phyloP scores from a whole-genome alignment of 2,797 vertebrate species.

The Cyclopterus lumpus region DNA sequence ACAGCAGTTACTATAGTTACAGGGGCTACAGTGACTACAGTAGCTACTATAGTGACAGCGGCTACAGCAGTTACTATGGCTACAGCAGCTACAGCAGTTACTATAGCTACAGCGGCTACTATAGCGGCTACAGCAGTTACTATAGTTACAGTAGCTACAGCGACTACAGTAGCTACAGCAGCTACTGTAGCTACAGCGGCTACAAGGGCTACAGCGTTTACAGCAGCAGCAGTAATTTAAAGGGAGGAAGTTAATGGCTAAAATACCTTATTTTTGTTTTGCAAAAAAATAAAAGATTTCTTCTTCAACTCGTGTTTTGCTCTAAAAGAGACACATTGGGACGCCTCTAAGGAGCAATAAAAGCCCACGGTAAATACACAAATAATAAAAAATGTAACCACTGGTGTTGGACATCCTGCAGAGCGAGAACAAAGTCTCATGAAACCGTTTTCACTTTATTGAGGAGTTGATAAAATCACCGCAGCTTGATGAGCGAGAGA shows the following conservation, averaged over 20 bases:
- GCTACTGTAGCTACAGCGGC: too few relatives aligned
- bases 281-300: neutral
- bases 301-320: neutral
- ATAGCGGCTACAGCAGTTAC: too few relatives aligned
- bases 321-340: too few relatives aligned
- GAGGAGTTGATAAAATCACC: constrained; percentile 13
- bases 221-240: neutral
- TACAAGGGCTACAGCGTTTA: too few relatives aligned
- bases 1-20: too few relatives aligned
- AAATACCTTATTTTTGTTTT: neutral
- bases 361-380: constrained; percentile 4
- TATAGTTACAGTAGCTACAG: too few relatives aligned
- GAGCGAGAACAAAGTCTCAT: constrained; percentile 34
- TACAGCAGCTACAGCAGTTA: too few relatives aligned
- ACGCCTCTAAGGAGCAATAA: neutral
- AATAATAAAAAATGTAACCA: neutral
- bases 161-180: too few relatives aligned
- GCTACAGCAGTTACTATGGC: too few relatives aligned
- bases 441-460: constrained; percentile 7
- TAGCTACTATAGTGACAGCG: too few relatives aligned
- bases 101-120: too few relatives aligned
- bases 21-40: too few relatives aligned
- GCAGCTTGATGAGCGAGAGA: constrained; percentile 2
- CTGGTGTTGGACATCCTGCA: constrained; percentile 27
- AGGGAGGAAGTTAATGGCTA: neutral